Conservation (phyloP, 2,797 vertebrate species). For the Sebastes taczanowskii region DNA sequence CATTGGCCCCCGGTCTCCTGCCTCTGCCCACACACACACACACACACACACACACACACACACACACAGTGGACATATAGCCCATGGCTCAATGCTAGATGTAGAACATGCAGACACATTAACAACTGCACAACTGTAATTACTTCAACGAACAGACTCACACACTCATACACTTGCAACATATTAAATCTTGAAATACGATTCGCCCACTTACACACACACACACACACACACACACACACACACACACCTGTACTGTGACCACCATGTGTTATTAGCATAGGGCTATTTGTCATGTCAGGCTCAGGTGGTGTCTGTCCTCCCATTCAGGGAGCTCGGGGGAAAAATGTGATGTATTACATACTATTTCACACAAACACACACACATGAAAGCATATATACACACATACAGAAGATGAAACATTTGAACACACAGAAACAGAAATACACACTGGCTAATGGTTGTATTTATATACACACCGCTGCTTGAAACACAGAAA, state of each 20-base stretch:
- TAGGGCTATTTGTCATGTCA: conserved; percentile 61
- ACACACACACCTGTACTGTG: conserved; percentile 3
- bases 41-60: background rate
- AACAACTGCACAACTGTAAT: conserved; percentile 7
- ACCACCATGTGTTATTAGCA: conserved; percentile 47
- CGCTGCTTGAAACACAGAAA: background rate
- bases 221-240: background rate
- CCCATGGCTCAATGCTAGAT: background rate
- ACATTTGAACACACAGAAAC: background rate
- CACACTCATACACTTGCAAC: background rate
- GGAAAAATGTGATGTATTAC: conserved; percentile 20
- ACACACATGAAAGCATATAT: background rate
- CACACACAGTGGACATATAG: background rate
- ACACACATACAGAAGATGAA: background rate
- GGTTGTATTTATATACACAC: background rate
- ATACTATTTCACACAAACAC: background rate
- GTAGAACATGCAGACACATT: conserved; percentile 6
- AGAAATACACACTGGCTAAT: background rate
- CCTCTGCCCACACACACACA: background rate
- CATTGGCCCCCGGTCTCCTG: conserved; percentile 31
- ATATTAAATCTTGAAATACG: background rate
- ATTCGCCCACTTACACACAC: background rate
- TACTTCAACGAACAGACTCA: conserved; percentile 1
- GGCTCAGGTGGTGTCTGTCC: conserved; percentile 41
- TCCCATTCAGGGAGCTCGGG: conserved; percentile 33